A percentile compares a stretch with the other conserved stretches of the same genome.
phyloP scores from a whole-genome alignment of 2,797 vertebrate species.

The Emys orbicularis region DNA sequence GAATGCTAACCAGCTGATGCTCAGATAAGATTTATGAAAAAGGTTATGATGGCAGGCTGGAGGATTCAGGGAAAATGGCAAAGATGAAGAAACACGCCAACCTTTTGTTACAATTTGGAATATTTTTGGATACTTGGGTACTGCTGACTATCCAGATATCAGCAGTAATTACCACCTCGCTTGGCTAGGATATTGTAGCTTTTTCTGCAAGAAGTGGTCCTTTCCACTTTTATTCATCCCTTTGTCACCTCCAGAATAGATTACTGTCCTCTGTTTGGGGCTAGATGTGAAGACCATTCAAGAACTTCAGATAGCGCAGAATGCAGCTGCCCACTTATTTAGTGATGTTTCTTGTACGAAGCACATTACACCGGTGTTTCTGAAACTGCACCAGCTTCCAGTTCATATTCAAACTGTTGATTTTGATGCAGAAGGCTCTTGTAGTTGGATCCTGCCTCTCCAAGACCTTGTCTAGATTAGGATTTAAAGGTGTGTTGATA shows the following conservation, averaged over 20 bases:
- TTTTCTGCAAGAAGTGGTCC: not conserved
- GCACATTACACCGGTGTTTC: not conserved
- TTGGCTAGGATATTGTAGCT: not conserved
- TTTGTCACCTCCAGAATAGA: not conserved
- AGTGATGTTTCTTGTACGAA: conserved; percentile 48
- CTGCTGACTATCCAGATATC: not conserved
- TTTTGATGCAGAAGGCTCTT: not conserved
- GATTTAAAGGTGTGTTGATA: not conserved
- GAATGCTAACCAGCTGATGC: conserved; percentile 13
- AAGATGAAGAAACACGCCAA: not conserved
- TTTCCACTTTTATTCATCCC: not conserved
- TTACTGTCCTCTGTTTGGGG: conserved; percentile 27
- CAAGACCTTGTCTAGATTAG: conserved; percentile 40
- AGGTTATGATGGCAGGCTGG: not conserved
- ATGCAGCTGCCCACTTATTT: conserved; percentile 57
- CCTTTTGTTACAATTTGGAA: not conserved
- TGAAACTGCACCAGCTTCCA: conserved; percentile 47
- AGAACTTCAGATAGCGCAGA: conserved; percentile 58
- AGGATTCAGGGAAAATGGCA: not conserved
- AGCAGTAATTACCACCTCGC: not conserved
- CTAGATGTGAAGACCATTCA: conserved; percentile 56
- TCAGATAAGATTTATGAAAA: not conserved
- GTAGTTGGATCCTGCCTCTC: not conserved
- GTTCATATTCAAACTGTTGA: not conserved
- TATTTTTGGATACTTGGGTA: not conserved